Conservation (phyloP, 2,113 vertebrate genomes). For the Gadus macrocephalus region DNA sequence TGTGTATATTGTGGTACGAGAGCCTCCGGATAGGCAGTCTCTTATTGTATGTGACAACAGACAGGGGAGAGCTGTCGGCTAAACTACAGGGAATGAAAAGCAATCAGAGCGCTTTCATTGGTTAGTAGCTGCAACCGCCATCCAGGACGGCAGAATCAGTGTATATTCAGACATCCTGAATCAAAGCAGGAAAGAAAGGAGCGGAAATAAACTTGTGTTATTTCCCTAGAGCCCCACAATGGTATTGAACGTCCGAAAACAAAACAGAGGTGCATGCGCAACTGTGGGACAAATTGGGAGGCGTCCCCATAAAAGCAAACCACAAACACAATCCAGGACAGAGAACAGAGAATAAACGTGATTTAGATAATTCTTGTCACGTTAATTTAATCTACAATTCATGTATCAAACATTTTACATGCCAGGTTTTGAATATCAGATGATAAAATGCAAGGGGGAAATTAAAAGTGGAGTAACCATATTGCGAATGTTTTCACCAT, state of each 20-base stretch:
- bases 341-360: background rate
- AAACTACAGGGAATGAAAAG: conserved; percentile 45
- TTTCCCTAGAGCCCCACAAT: conserved; percentile 30
- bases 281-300: conserved; percentile 20
- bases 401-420: too few relatives aligned
- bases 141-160: conserved; percentile 37
- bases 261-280: conserved; percentile 22
- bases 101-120: conserved; percentile 52
- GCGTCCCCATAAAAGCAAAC: background rate
- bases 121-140: conserved; percentile 27
- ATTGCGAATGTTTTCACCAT: conserved; percentile 54
- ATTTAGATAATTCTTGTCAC: background rate
- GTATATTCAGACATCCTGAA: conserved; percentile 39
- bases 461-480: conserved; percentile 1
- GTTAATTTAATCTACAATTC: too few relatives aligned
- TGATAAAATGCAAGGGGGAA: too few relatives aligned
- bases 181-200: conserved; percentile 14
- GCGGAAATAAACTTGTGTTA: conserved; percentile 23
- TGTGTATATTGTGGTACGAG: background rate
- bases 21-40: background rate
- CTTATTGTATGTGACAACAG: conserved; percentile 20
- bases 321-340: conserved; percentile 11
- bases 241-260: conserved; percentile 13
- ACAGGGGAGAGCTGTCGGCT: conserved; percentile 33
- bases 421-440: too few relatives aligned